Conservation (phyloP, 2,113 vertebrate genomes). For the Silurus glanis region DNA sequence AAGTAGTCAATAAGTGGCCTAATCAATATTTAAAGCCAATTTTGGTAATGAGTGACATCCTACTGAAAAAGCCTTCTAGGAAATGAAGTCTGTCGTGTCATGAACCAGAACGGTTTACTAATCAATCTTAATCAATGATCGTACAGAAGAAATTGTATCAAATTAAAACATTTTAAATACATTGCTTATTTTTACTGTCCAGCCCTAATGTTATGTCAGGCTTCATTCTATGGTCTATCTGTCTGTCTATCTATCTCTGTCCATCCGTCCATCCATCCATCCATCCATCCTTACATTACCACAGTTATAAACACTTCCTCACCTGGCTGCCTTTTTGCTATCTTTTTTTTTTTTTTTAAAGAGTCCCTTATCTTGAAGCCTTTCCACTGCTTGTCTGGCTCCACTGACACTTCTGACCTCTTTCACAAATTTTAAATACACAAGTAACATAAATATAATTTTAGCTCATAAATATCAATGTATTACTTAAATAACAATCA, state of each 20-base stretch:
- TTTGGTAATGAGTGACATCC: constrained; percentile 39
- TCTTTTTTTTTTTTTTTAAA: too few relatives aligned
- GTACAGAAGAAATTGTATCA: constrained; percentile 15
- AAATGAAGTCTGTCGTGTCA: constrained; percentile 36
- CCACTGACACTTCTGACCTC: neutral
- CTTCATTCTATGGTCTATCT: neutral
- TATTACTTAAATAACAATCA: neutral
- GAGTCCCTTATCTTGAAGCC: neutral
- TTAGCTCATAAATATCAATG: neutral
- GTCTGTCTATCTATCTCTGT: too few relatives aligned
- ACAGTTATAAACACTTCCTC: neutral
- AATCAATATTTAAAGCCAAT: constrained; percentile 55
- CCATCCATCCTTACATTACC: too few relatives aligned
- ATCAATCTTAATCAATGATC: neutral
- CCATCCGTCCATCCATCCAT: too few relatives aligned
- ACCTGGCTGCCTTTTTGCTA: neutral
- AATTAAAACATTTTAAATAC: neutral
- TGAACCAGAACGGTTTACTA: constrained; percentile 13
- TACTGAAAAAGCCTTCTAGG: constrained; percentile 46
- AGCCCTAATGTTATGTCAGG: neutral
- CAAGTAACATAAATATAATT: neutral
- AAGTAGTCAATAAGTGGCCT: constrained; percentile 3
- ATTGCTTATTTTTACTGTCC: neutral
- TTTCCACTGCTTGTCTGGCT: too few relatives aligned
- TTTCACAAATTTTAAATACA: neutral